A percentile compares a stretch with the other conserved stretches of the same genome.
Evolutionary conservation across 2,113 vertebrate genomes (phyloP).

Genomic region (Leiothrix lutea): DNA sequence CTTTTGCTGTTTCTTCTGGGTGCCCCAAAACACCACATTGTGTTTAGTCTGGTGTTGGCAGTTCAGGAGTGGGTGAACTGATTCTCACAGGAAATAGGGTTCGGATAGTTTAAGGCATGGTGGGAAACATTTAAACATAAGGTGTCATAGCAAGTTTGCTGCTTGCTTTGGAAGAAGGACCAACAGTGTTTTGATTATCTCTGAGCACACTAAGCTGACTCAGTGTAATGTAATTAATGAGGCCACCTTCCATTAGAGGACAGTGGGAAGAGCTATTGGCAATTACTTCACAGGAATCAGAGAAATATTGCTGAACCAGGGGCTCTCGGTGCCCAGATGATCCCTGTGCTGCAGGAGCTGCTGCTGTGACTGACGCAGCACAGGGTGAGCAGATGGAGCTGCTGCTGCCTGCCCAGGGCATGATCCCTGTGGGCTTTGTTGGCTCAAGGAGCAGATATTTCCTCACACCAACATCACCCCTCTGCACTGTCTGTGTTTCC

Average conservation of each 20-base stretch:
- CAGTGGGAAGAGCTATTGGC: not conserved
- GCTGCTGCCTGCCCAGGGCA: not conserved
- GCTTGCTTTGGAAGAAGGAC: not conserved
- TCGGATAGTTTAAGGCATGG: not conserved
- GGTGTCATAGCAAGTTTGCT: accelerated
- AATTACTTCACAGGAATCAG: not conserved
- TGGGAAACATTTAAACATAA: not conserved
- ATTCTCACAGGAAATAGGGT: not conserved
- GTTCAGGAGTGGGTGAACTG: not conserved
- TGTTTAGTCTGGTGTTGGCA: not conserved
- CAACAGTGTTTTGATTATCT: not conserved
- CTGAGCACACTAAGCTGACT: not conserved
- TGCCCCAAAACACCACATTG: not conserved
- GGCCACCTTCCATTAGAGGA: not conserved
- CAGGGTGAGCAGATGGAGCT: not conserved
- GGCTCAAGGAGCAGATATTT: not conserved
- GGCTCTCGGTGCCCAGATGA: not conserved
- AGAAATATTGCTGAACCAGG: not conserved
- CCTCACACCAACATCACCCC: not conserved
- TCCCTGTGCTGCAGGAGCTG: not conserved
- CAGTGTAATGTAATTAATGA: slow-evolving; percentile 8
- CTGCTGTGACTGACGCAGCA: accelerated
- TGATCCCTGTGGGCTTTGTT: accelerated
- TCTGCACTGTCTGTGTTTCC: not conserved
- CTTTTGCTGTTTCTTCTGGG: not conserved